A percentile compares a stretch with the other conserved stretches of the same genome.
Evolutionary conservation across 2,888 invertebrate species (phyloP).

Genomic region (Himalopsyche anomala): DNA sequence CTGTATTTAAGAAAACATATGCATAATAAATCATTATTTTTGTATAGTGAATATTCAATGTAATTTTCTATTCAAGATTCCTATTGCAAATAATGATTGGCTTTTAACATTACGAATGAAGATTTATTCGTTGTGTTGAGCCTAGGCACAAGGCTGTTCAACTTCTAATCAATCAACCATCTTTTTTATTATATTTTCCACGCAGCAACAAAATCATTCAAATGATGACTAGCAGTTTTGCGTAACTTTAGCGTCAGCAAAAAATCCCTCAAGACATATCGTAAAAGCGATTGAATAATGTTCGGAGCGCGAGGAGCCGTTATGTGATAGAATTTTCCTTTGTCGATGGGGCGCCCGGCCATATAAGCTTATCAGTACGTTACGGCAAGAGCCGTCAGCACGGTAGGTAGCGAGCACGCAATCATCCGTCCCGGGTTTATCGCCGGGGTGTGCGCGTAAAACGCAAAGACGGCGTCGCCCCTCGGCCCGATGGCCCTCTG

Average conservation of each 20-base stretch:
- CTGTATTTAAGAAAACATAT: too few relatives aligned
- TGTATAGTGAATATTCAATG: too few relatives aligned
- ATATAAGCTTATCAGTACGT: constrained; percentile 66
- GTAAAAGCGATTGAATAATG: constrained; percentile 61
- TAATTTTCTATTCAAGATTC: too few relatives aligned
- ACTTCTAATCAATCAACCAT: constrained; percentile 13
- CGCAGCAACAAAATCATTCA: constrained; percentile 11
- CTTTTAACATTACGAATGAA: too few relatives aligned
- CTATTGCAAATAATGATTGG: too few relatives aligned
- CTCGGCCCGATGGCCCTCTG: constrained; percentile 64
- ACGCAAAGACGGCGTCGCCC: constrained; percentile 64
- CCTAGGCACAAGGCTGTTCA: background rate
- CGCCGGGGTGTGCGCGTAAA: constrained; percentile 60
- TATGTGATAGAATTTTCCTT: constrained; percentile 53
- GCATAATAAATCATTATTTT: too few relatives aligned
- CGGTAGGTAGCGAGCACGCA: constrained; percentile 47
- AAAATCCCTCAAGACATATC: constrained; percentile 52
- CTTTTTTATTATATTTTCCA: background rate
- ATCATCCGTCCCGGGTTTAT: constrained; percentile 63
- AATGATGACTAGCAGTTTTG: constrained; percentile 7
- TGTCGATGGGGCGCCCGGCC: constrained; percentile 56
- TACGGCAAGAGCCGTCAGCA: constrained; percentile 53
- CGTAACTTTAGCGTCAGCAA: constrained; percentile 31
- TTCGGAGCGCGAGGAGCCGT: constrained; percentile 51
- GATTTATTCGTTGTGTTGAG: too few relatives aligned